Evolutionary conservation across 2,797 vertebrate species (phyloP), one percentile per base, ranked within the genome.

Genomic region (Echiichthys vipera): DNA sequence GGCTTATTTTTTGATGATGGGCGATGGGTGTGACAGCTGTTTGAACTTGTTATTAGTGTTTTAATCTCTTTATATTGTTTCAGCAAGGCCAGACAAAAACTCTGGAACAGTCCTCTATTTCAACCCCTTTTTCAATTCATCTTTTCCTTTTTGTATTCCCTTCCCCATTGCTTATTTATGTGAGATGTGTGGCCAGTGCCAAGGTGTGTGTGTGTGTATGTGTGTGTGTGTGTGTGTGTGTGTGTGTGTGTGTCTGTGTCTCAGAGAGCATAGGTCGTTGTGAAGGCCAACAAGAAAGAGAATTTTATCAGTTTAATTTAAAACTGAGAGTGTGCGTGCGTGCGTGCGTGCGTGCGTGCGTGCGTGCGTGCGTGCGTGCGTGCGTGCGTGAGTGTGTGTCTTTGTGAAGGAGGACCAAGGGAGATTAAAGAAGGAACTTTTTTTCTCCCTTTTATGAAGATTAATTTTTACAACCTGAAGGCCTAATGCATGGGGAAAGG

Each of bases 221-320:
- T 65, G 74, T 66, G 49, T 59, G 72, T 50, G 45, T 17, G 47
- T 62, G 74, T 30, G 57, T 53, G 34, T 61, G 34, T 43, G 56
- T 25, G 40, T 30, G 67, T 43, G 64, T 29, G 56, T 11, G n/a
- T 43, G 43, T 34, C 37, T 22, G 73, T 54, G 49, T 67, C 65
- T 57, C 43, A 30, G 53, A 77, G 70, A 80, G 81, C 27, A 59
- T 65, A 83, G 88, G 88, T 86, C 71, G 5, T 81, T 77, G 86
- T 90, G 82, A 89, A 90, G 90, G 90, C 88, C 86, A 87, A 90
- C 78, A 83, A 87, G 84, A 87, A 90, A 88, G 88, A 87, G 80
- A 84, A 91, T 91, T 89, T 88, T 90, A 90, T 90, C 90, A 89
- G 83, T 87, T 89, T 88, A 83, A 89, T 90, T 88, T 84, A 77